Evolutionary conservation across 53 echinoderm and acorn worm species (phyloP), one percentile per base, ranked within the genome.

Genomic region (Paracentrotus lividus): DNA sequence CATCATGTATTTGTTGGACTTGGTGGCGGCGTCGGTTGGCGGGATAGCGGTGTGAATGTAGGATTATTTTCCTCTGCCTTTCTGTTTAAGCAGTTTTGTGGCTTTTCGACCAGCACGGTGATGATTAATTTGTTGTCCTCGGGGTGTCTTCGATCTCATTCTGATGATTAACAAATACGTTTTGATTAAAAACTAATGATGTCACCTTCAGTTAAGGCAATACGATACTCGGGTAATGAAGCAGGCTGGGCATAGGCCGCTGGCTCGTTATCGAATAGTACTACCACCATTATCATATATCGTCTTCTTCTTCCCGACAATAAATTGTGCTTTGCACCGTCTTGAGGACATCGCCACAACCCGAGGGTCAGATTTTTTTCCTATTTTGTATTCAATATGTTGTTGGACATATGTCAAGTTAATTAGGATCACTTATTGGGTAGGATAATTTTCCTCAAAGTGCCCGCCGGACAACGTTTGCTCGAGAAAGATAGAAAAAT

Each of bases 121-220:
- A 92, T 92, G 92, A 92, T 92, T 92, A 92, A 92, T 92, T 92
- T 92, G 92, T 92, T 92, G 81, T 92, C 92, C 92, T 77, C 53
- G 78, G 92, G 92, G 92, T 92, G 54, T 58, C 92, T 92, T 92
- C 92, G 92, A 92, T 92, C 92, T 92, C 81, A 92, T 92, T 77
- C 92, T 92, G 92, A 92, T 92, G 92, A 92, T 92, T 92, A 92
- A 92, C 92, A 92, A 92, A 92, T 92, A 92, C 78, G 92, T 92
- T 92, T 92, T 92, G 92, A 92, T 92, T 92, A 92, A 92, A 92
- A 92, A 92, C 78, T 92, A 92, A 92, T 92, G 92, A 92, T 92
- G 92, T 92, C 92, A 92, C 81, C 54, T 55, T 56, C 29, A 56
- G 92, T 78, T 54, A 29, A 59, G 58, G 92, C 81, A 92, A 92